These are phyloP conservation scores for Lepidocyrtoides sp. DNA, from an alignment of 2,888 invertebrate genomes.

Conservation along the genomic window DNA sequence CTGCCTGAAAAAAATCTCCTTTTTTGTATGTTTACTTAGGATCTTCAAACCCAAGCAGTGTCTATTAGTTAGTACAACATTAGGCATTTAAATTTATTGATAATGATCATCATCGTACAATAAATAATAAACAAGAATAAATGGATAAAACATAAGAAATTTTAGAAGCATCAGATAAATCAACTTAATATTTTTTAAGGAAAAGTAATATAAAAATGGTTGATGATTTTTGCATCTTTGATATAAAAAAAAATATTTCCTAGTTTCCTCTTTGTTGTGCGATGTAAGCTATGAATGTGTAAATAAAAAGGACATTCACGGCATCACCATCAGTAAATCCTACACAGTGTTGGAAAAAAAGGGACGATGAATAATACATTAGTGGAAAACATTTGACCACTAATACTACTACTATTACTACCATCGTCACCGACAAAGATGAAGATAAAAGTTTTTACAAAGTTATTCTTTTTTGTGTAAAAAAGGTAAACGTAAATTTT, in stretches of 20 bases:
- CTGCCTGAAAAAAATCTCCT: conserved; percentile 39
- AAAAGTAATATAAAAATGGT: neutral
- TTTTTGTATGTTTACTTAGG: too few species aligned
- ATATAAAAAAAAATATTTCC: neutral
- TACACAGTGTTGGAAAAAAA: conserved; percentile 13
- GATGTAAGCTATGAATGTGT: too few species aligned
- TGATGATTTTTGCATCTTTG: neutral
- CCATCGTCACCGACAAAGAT: conserved; percentile 36
- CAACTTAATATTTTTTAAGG: neutral
- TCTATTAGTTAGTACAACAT: neutral
- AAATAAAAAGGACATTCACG: conserved; percentile 19
- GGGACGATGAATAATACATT: conserved; percentile 73
- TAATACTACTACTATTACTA: neutral
- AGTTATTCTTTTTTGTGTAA: conserved; percentile 30
- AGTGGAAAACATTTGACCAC: conserved; percentile 66
- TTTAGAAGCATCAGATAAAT: too few species aligned
- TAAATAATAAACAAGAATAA: neutral
- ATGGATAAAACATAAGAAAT: too few species aligned
- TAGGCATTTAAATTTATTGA: neutral
- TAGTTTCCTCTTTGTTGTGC: too few species aligned
- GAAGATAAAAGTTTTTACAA: conserved; percentile 65
- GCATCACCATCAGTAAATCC: neutral
- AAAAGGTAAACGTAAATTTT: too few species aligned
- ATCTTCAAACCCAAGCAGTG: neutral
- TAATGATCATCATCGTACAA: neutral